These are phyloP conservation scores for Scaptomyza parva DNA, from an alignment of 2,888 invertebrate genomes.

Conservation along the genomic window DNA sequence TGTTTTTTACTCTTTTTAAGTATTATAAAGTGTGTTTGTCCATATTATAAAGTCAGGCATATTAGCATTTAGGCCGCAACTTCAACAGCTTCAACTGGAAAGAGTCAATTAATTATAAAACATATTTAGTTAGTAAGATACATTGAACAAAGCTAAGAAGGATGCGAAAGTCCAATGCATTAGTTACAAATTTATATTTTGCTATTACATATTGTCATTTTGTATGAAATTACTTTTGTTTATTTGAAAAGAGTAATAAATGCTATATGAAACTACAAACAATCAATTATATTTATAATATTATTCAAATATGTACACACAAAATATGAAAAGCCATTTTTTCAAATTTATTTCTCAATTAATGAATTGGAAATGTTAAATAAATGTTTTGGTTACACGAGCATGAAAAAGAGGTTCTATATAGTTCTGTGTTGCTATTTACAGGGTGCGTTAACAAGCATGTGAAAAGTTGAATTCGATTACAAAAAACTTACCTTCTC, in stretches of 20 bases:
- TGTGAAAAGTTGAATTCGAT: constrained; percentile 11
- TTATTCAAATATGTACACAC: not conserved
- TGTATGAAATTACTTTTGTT: constrained; percentile 3
- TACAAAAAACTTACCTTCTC: constrained; percentile 75
- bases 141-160: constrained; percentile 67
- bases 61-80: constrained; percentile 84
- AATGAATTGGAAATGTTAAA: not conserved
- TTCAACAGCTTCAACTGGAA: constrained; percentile 85
- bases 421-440: constrained; percentile 50
- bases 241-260: not conserved
- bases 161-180: constrained; percentile 65
- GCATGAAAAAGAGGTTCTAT: constrained; percentile 31
- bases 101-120: constrained; percentile 84
- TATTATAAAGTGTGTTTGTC: constrained; percentile 71
- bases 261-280: not conserved
- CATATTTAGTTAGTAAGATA: constrained; percentile 82
- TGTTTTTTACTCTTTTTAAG: constrained; percentile 64
- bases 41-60: constrained; percentile 80
- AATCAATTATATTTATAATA: not conserved
- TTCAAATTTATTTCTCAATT: not conserved
- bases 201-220: constrained; percentile 9
- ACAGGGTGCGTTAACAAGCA: constrained; percentile 58
- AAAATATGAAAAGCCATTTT: not conserved
- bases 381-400: constrained; percentile 30
- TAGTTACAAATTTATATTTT: constrained; percentile 63